phyloP scores from a whole-genome alignment of 1,140 invertebrate species.

The Coboldia fuscipes region DNA sequence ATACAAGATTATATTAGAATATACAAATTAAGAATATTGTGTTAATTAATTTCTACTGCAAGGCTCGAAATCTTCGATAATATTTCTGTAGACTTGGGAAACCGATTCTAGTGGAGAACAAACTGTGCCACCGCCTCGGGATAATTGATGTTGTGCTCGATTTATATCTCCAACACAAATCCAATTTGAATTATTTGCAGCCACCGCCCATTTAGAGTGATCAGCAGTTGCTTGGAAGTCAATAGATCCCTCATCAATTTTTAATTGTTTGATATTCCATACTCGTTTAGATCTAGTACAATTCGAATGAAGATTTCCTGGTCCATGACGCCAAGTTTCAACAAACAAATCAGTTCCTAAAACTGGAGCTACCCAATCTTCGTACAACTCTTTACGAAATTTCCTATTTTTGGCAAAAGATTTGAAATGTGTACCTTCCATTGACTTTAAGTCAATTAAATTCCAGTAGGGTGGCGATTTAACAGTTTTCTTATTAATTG shows the following conservation, averaged over 20 bases:
- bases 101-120: conserved; percentile 35
- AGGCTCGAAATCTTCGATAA: conserved; percentile 22
- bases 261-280: not conserved
- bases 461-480: conserved; percentile 35
- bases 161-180: conserved; percentile 87
- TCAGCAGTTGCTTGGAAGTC: conserved; percentile 36
- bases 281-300: conserved; percentile 25
- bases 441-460: conserved; percentile 30
- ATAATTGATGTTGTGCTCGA: conserved; percentile 55
- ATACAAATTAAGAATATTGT: no score
- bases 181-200: conserved; percentile 35
- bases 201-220: conserved; percentile 84
- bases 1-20: not conserved
- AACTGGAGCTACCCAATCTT: conserved; percentile 41
- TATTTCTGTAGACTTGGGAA: conserved; percentile 27
- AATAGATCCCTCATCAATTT: not conserved
- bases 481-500: conserved; percentile 50
- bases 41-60: no score
- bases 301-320: conserved; percentile 41
- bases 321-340: conserved; percentile 77
- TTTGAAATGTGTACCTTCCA: conserved; percentile 33
- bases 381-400: conserved; percentile 70
- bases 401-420: conserved; percentile 60
- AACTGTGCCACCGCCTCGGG: conserved; percentile 61
- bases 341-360: conserved; percentile 47